Conservation (phyloP, 2,888 invertebrate genomes). For the Colletes collaris region DNA sequence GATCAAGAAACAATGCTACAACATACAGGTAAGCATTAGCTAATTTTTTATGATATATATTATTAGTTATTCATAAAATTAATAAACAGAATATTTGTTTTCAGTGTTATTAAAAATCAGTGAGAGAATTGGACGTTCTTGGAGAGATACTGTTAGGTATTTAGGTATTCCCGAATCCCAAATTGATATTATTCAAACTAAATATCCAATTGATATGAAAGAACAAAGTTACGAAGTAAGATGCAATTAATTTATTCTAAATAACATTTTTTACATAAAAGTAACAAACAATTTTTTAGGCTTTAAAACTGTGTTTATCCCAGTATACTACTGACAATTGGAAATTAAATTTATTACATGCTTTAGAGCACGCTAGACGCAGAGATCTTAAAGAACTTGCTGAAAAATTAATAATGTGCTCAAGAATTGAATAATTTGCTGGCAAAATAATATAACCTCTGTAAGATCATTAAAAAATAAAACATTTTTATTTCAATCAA, state of each 20-base stretch:
- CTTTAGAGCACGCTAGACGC: constrained; percentile 75
- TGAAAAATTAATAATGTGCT: constrained; percentile 49
- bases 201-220: constrained; percentile 63
- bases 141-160: constrained; percentile 76
- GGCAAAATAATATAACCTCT: background rate
- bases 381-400: constrained; percentile 75
- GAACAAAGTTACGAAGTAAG: constrained; percentile 72
- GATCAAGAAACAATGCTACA: constrained; percentile 33
- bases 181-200: constrained; percentile 73
- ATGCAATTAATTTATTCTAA: constrained; percentile 36
- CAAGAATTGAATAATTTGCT: background rate
- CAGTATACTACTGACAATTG: constrained; percentile 66
- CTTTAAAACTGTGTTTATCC: constrained; percentile 70
- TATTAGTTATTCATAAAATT: constrained; percentile 10
- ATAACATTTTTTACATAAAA: constrained; percentile 17
- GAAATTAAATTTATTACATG: constrained; percentile 72
- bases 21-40: constrained; percentile 46
- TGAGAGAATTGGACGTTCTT: constrained; percentile 73
- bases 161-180: constrained; percentile 73
- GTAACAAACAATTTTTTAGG: constrained; percentile 66
- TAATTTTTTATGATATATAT: background rate
- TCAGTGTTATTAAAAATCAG: constrained; percentile 72
- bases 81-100: constrained; percentile 38
- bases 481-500: background rate
- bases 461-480: constrained; percentile 15